Percentiles rank a stretch among this genome's conserved stretches.
phyloP scores from a whole-genome alignment of 2,113 vertebrate genomes.

The Tachuris rubrigastra region DNA sequence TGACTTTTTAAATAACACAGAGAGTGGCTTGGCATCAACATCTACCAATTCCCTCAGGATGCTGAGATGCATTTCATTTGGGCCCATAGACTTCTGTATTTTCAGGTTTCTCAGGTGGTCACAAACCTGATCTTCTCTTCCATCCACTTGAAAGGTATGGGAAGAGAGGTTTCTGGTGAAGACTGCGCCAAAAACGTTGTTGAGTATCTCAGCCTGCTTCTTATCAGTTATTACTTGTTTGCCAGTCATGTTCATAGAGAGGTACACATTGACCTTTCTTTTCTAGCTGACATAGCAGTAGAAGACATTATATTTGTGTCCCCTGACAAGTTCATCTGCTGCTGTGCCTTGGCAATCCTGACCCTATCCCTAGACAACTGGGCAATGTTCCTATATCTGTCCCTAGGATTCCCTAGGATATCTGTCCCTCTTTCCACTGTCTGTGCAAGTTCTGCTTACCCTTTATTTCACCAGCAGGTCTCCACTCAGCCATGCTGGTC shows the following conservation, averaged over 20 bases:
- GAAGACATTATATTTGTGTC: not conserved
- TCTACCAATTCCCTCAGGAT: not conserved
- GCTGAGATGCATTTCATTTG: not conserved
- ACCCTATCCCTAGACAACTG: rapidly evolving
- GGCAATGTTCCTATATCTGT: rapidly evolving
- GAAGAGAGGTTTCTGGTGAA: not conserved
- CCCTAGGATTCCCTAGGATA: not conserved
- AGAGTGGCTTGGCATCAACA: not conserved
- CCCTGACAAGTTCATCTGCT: not conserved
- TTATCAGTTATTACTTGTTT: not conserved
- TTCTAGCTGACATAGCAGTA: not conserved
- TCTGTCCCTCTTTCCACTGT: not conserved
- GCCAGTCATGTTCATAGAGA: not conserved
- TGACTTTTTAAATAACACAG: not conserved
- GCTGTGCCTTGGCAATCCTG: not conserved
- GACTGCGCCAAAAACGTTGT: not conserved
- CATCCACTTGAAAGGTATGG: not conserved
- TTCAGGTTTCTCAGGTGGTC: not conserved
- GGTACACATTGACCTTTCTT: not conserved
- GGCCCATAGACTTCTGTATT: not conserved
- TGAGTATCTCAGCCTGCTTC: not conserved
- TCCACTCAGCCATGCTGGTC: not conserved
- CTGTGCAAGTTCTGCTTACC: not conserved
- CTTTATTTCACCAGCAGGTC: not conserved
- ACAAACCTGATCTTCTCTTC: not conserved